Percentiles rank a stretch among this genome's conserved stretches.
Evolutionary conservation across 2,113 vertebrate genomes (phyloP).

Genomic region (Poeciliopsis retropinna): DNA sequence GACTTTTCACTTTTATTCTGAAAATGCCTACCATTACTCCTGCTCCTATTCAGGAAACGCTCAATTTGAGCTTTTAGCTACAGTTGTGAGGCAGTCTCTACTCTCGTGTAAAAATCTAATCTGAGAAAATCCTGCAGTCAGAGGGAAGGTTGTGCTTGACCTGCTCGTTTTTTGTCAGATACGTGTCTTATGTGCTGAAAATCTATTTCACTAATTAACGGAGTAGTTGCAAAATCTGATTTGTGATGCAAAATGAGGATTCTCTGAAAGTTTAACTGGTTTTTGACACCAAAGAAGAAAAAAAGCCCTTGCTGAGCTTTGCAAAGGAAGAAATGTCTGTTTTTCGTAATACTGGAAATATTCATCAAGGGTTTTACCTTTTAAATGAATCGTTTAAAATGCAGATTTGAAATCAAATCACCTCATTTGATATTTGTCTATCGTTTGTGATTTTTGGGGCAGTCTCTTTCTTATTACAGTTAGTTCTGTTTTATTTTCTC

Average conservation of each 20-base stretch:
- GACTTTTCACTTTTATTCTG: background rate
- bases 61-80: background rate
- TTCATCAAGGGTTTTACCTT: too few relatives aligned
- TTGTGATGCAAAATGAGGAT: too few relatives aligned
- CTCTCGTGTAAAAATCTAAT: background rate
- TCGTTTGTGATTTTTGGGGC: background rate
- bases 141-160: too few relatives aligned
- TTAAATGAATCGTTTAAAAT: background rate
- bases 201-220: too few relatives aligned
- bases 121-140: too few relatives aligned
- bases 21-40: background rate
- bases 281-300: too few relatives aligned
- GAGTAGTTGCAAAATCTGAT: too few relatives aligned
- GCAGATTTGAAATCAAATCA: background rate
- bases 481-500: background rate
- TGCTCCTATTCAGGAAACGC: background rate
- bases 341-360: too few relatives aligned
- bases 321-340: too few relatives aligned
- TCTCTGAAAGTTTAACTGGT: too few relatives aligned
- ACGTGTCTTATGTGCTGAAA: background rate
- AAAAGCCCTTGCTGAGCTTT: too few relatives aligned
- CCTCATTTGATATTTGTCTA: background rate
- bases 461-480: background rate
- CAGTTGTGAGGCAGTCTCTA: background rate
- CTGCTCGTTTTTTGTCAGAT: background rate